Conservation (phyloP, 2,797 vertebrate species). For the Apogon talboti region DNA sequence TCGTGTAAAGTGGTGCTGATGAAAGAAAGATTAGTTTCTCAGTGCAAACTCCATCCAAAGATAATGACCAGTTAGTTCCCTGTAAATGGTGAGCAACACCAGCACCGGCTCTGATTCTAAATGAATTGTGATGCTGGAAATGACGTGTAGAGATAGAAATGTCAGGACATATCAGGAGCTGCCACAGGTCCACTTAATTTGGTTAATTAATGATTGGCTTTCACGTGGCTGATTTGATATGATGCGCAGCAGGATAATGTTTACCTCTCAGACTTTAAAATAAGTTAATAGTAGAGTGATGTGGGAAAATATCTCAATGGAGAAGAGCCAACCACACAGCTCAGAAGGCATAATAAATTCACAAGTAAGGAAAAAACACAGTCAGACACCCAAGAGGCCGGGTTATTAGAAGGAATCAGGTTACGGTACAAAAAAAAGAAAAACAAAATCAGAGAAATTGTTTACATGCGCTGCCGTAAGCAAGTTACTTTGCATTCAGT, state of each 20-base stretch:
- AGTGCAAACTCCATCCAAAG: slow-evolving; percentile 20
- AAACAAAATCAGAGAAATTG: neutral
- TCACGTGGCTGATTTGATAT: slow-evolving; percentile 5
- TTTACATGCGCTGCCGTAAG: slow-evolving; percentile 9
- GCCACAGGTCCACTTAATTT: slow-evolving; percentile 22
- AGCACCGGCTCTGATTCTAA: slow-evolving; percentile 12
- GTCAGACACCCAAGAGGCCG: neutral
- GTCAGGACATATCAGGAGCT: slow-evolving; percentile 14
- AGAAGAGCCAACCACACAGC: neutral
- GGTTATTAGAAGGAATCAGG: neutral
- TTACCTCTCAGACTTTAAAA: slow-evolving; percentile 4
- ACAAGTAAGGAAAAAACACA: neutral
- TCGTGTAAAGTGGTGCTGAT: slow-evolving; percentile 31
- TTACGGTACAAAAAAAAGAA: neutral
- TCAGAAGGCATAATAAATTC: slow-evolving; percentile 6
- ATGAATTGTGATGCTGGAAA: neutral
- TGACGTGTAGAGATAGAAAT: neutral
- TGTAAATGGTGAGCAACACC: slow-evolving; percentile 13
- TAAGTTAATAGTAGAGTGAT: neutral
- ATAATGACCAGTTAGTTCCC: slow-evolving; percentile 38
- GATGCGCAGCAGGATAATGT: slow-evolving; percentile 9
- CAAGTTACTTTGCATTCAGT: slow-evolving; percentile 13
- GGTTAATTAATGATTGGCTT: slow-evolving; percentile 22
- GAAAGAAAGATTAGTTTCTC: slow-evolving; percentile 36
- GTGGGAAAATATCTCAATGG: slow-evolving; percentile 7